These are phyloP conservation scores for Cichlasoma orientale DNA, from an alignment of 2,797 vertebrate species.

Conservation along the genomic window DNA sequence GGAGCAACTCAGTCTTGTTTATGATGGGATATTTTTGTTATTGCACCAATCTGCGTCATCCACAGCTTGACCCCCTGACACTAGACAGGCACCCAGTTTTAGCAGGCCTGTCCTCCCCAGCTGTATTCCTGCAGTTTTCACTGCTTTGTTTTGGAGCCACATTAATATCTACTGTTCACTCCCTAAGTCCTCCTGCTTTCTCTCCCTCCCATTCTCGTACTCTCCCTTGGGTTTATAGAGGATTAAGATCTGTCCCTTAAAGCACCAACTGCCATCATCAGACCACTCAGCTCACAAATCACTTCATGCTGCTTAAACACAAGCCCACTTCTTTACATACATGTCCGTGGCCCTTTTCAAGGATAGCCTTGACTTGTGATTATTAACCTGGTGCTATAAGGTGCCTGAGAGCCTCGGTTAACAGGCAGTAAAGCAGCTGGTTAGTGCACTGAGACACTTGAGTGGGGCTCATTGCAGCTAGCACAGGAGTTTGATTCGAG, in stretches of 20 bases:
- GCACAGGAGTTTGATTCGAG: background rate
- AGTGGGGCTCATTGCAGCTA: background rate
- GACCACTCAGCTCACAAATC: conserved; percentile 54
- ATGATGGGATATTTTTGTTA: conserved; percentile 79
- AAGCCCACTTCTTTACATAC: conserved; percentile 35
- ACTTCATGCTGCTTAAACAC: conserved; percentile 55
- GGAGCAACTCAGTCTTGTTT: conserved; percentile 74
- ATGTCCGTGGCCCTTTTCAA: conserved; percentile 26
- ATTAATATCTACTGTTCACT: conserved; percentile 59
- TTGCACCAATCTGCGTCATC: conserved; percentile 78
- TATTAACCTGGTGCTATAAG: conserved; percentile 47
- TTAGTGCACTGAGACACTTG: conserved; percentile 26
- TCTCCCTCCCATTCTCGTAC: background rate
- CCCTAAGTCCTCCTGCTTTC: conserved; percentile 33
- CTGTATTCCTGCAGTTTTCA: conserved; percentile 48
- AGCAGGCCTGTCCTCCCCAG: conserved; percentile 55
- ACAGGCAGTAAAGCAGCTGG: conserved; percentile 54
- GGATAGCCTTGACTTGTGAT: conserved; percentile 43
- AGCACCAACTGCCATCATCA: conserved; percentile 45
- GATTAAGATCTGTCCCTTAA: conserved; percentile 60
- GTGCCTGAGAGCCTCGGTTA: conserved; percentile 41
- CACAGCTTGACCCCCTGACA: conserved; percentile 66
- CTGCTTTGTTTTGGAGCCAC: conserved; percentile 58
- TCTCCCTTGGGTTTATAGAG: conserved; percentile 27
- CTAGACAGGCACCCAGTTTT: conserved; percentile 71